phyloP scores from a whole-genome alignment of 2,797 vertebrate genomes.

The Bucorvus abyssinicus region DNA sequence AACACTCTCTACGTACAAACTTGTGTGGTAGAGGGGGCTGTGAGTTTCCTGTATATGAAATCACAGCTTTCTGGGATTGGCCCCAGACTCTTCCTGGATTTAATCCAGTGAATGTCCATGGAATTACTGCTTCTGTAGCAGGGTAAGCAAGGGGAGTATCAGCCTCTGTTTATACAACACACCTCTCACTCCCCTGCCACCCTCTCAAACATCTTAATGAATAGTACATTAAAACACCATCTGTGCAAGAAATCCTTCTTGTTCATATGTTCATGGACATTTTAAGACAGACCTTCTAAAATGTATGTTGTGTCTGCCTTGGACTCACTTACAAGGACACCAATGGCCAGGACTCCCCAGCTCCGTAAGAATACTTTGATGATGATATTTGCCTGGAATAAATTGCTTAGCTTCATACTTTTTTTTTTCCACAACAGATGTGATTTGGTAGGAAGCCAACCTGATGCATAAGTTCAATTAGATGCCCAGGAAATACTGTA shows the following conservation, averaged over 20 bases:
- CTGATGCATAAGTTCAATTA: slow-evolving; percentile 32
- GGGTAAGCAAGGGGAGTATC: background rate
- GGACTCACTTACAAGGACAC: background rate
- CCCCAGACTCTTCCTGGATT: background rate
- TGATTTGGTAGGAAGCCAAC: slow-evolving; percentile 8
- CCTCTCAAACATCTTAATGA: background rate
- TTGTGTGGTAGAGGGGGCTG: background rate
- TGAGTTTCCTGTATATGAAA: background rate
- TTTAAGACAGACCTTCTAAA: background rate
- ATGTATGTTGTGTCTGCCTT: background rate
- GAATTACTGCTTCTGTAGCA: slow-evolving; percentile 1
- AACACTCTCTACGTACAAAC: background rate
- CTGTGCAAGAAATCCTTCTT: background rate
- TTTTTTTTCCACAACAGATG: slow-evolving; percentile 5
- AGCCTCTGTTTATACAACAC: background rate
- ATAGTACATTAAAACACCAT: background rate
- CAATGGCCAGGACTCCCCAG: background rate
- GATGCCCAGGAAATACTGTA: slow-evolving; percentile 33
- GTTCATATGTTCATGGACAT: background rate
- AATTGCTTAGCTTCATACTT: background rate
- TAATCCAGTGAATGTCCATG: background rate
- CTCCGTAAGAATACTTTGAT: background rate
- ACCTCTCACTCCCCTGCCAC: background rate
- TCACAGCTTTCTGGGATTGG: background rate
- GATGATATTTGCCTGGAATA: background rate